A percentile compares a stretch with the other conserved stretches of the same genome.
phyloP scores from a whole-genome alignment of 2,113 vertebrate species.

The Tamias sibiricus region DNA sequence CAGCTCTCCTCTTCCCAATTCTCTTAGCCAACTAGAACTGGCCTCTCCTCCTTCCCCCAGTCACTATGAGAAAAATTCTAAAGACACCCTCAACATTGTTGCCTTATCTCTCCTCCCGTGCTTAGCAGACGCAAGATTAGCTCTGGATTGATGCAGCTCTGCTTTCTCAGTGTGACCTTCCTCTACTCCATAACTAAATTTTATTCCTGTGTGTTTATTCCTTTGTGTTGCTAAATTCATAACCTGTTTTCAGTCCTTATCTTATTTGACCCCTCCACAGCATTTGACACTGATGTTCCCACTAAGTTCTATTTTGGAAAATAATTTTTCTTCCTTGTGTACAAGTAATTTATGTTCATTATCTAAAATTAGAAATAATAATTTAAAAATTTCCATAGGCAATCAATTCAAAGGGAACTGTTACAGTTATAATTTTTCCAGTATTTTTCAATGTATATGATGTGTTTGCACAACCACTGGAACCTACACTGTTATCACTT shows the following conservation, averaged over 20 bases:
- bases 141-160: not conserved
- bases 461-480: not conserved
- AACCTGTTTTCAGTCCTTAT: not conserved
- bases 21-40: not conserved
- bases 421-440: not conserved
- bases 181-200: not conserved
- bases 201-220: not conserved
- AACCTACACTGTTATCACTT: not conserved
- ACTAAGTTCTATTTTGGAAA: slow-evolving; percentile 4
- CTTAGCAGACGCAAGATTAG: not conserved
- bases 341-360: not conserved
- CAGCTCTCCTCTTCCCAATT: not conserved
- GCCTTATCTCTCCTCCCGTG: not conserved
- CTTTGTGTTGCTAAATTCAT: not conserved
- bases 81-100: not conserved
- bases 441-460: not conserved
- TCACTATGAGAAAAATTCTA: not conserved
- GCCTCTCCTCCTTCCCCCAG: not conserved
- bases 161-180: not conserved
- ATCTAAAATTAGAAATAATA: slow-evolving; percentile 1
- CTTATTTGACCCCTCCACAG: not conserved
- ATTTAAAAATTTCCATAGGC: not conserved
- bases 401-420: slow-evolving; percentile 11
- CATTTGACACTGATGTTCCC: not conserved
- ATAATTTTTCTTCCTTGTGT: not conserved